Evolutionary conservation across 2,797 vertebrate species (phyloP), one percentile per base, ranked within the genome.

Genomic region (Darevskia mixta): DNA sequence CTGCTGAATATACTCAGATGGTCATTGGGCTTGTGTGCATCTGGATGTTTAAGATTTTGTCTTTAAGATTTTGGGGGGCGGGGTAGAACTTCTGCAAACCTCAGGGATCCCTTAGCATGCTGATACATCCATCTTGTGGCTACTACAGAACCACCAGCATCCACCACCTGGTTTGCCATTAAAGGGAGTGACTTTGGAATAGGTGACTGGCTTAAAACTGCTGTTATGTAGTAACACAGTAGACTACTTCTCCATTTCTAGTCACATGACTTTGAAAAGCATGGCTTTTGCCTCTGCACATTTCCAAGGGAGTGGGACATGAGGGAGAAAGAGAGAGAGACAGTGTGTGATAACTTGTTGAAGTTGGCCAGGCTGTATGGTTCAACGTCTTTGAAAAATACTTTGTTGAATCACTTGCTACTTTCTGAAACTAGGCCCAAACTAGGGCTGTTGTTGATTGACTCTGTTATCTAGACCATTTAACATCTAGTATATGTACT

Each of bases 401-500:
- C 41, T 75, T 58, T 8, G 23, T 85, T 11, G 17, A 79, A 13
- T 66, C 79, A 38, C 13, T 10, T 49, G 43, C 38, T 86, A 0
- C 72, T 67, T 89, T 88, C 41, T 32, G 81, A 77, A 78, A 78
- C 20, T 4, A 15, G n/a, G 25, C 32, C 29, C 87, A 71, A 1
- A 27, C 35, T 82, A 2, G 45, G 45, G 38, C 35, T 76, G 15
- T 73, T 67, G 9, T 38, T 67, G 79, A 79, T 23, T 78, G 55
- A 71, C 58, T 88, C 73, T 88, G 87, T 82, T 1, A 49, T 8
- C 8, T 38, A 73, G 82, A 58, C 43, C n/a, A 61, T 64, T 82
- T 90, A 73, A 80, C 86, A 89, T 55, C 35, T 23, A 55, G 35
- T 78, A 25, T n/a, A 58, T 67, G 11, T 66, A 23, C 58, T 66